A percentile compares a stretch with the other conserved stretches of the same genome.
Conservation (phyloP, 2,113 vertebrate genomes). For the Pagrus major region DNA sequence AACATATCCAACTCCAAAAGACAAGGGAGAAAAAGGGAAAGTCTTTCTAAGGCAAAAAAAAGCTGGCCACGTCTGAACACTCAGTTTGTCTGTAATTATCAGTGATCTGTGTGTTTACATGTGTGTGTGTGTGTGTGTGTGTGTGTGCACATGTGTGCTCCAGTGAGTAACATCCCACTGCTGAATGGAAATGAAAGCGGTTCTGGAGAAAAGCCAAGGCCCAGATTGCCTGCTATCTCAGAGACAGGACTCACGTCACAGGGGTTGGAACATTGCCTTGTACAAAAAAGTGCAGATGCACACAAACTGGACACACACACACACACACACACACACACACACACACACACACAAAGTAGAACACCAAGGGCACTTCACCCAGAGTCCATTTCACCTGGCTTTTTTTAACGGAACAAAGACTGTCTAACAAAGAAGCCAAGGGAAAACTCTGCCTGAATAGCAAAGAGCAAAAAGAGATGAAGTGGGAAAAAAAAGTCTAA, state of each 20-base stretch:
- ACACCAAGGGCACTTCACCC: slow-evolving; percentile 40
- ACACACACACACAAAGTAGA: slow-evolving; percentile 29
- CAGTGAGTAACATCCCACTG: slow-evolving; percentile 50
- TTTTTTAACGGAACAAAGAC: slow-evolving; percentile 62
- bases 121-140: slow-evolving; percentile 5
- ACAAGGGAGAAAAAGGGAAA: slow-evolving; percentile 16
- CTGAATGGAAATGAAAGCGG: slow-evolving; percentile 66
- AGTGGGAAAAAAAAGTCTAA: neutral
- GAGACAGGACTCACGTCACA: slow-evolving; percentile 62
- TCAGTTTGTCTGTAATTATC: slow-evolving; percentile 27
- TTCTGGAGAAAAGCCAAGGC: slow-evolving; percentile 65
- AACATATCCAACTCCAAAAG: slow-evolving; percentile 38
- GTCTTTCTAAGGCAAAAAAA: slow-evolving; percentile 21
- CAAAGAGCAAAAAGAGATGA: slow-evolving; percentile 19
- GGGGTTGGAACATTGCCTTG: slow-evolving; percentile 57
- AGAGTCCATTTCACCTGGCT: slow-evolving; percentile 65
- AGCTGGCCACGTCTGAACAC: slow-evolving; percentile 3
- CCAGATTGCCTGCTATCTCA: slow-evolving; percentile 70
- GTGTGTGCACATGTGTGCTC: slow-evolving; percentile 21
- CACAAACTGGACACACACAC: slow-evolving; percentile 16
- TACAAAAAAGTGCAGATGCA: slow-evolving; percentile 42
- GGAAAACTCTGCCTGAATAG: slow-evolving; percentile 30
- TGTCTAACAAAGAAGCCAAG: slow-evolving; percentile 42
- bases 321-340: slow-evolving; percentile 1
- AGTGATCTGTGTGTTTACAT: neutral